Conservation (phyloP, 2,113 vertebrate genomes). For the Dinomys branickii region DNA sequence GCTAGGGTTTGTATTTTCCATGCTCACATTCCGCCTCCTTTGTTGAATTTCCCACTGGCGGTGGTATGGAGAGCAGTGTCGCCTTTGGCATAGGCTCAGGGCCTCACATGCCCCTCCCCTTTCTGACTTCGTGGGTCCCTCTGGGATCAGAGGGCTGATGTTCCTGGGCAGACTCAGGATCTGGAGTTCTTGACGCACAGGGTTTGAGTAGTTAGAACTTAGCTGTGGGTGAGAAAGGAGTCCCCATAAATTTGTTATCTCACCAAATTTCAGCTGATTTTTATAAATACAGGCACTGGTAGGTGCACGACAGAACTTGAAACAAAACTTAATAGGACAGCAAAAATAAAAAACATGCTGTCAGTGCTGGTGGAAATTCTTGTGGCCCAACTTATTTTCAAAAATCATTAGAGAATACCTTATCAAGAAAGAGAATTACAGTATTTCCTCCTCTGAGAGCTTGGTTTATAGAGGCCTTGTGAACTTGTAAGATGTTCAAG, state of each 20-base stretch:
- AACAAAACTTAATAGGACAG: neutral
- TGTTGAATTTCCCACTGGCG: neutral
- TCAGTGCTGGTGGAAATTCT: neutral
- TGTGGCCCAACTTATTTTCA: neutral
- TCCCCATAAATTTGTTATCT: neutral
- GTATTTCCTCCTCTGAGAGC: neutral
- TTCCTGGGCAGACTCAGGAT: neutral
- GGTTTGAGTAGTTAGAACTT: neutral
- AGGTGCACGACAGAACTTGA: neutral
- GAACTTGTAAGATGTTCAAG: neutral
- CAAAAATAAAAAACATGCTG: neutral
- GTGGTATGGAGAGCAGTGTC: neutral
- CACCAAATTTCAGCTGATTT: neutral
- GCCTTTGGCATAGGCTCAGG: neutral
- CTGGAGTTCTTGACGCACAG: neutral
- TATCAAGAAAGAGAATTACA: neutral
- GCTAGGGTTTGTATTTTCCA: neutral
- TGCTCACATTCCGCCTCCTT: neutral
- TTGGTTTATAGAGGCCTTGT: neutral
- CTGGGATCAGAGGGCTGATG: neutral
- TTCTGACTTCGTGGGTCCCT: neutral
- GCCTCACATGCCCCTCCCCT: neutral
- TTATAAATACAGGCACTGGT: neutral
- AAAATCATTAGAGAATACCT: neutral
- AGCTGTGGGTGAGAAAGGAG: neutral